A percentile compares a stretch with the other conserved stretches of the same genome.
Conservation (phyloP, 1,140 invertebrate genomes). For the Apocrypta bakeri region DNA sequence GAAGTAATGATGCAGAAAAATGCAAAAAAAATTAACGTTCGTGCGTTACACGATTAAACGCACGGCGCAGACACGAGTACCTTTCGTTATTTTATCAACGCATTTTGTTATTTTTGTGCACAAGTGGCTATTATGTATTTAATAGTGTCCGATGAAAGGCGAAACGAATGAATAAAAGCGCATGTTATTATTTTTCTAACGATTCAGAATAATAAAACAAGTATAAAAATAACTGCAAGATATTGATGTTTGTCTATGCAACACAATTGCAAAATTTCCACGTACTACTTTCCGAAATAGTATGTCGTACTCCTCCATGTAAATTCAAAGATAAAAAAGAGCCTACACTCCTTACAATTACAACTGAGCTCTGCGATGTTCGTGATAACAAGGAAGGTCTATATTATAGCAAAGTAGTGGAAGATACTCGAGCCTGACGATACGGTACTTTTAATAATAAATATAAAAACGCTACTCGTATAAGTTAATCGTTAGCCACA, state of each 20-base stretch:
- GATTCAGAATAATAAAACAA: background rate
- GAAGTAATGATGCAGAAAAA: slow-evolving; percentile 44
- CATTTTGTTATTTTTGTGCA: slow-evolving; percentile 8
- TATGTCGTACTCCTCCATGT: background rate
- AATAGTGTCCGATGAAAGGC: background rate
- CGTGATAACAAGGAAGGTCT: background rate
- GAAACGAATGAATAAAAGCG: background rate
- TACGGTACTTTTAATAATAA: slow-evolving; percentile 33
- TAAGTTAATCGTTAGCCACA: slow-evolving; percentile 47
- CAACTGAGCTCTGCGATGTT: background rate
- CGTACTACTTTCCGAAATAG: background rate
- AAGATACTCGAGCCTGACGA: slow-evolving; percentile 14
- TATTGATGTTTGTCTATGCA: background rate
- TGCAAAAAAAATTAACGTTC: slow-evolving; percentile 39
- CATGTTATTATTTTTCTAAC: slow-evolving; percentile 21
- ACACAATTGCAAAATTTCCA: background rate
- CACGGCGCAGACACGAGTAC: slow-evolving; percentile 27
- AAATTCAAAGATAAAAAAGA: background rate
- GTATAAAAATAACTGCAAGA: background rate
- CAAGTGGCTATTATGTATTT: background rate
- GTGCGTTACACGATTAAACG: slow-evolving; percentile 23
- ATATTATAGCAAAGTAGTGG: slow-evolving; percentile 29
- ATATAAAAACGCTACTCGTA: slow-evolving; percentile 40
- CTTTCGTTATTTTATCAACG: slow-evolving; percentile 44
- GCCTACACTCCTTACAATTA: background rate